Evolutionary conservation across 2,113 vertebrate genomes (phyloP).

Genomic region (Noctilio leporinus): DNA sequence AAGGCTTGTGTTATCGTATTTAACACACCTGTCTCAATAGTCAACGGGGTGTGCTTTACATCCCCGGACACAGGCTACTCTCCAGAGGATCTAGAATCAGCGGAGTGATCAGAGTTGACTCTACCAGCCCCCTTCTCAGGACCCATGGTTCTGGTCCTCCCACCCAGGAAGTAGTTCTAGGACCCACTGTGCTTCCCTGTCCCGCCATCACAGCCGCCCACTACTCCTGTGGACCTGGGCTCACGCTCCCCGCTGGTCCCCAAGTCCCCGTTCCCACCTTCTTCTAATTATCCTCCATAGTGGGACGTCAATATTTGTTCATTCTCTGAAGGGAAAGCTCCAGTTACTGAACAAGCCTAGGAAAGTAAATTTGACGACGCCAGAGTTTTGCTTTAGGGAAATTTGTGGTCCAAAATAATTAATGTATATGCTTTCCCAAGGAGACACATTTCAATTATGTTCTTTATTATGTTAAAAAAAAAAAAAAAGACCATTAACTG

Average conservation of each 20-base stretch:
- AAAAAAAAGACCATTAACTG: neutral
- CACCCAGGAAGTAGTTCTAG: neutral
- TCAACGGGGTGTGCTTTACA: neutral
- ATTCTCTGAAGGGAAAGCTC: conserved; percentile 25
- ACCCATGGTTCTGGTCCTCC: neutral
- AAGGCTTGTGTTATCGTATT: neutral
- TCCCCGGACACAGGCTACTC: neutral
- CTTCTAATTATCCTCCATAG: neutral
- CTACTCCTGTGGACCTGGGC: neutral
- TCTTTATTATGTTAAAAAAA: neutral
- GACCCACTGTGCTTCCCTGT: accelerated
- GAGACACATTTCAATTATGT: neutral
- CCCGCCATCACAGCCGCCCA: neutral
- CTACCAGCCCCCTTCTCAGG: neutral
- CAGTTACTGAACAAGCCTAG: neutral
- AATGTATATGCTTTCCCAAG: neutral
- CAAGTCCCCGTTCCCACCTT: neutral
- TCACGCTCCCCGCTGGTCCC: neutral
- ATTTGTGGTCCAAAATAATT: neutral
- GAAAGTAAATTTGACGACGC: neutral
- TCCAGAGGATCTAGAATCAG: neutral
- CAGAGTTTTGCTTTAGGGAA: conserved; percentile 25
- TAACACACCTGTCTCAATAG: neutral
- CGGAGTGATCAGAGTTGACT: neutral
- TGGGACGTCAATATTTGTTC: neutral